Evolutionary conservation across 1,140 invertebrate species (phyloP).

Genomic region (Scylla paramamosain): DNA sequence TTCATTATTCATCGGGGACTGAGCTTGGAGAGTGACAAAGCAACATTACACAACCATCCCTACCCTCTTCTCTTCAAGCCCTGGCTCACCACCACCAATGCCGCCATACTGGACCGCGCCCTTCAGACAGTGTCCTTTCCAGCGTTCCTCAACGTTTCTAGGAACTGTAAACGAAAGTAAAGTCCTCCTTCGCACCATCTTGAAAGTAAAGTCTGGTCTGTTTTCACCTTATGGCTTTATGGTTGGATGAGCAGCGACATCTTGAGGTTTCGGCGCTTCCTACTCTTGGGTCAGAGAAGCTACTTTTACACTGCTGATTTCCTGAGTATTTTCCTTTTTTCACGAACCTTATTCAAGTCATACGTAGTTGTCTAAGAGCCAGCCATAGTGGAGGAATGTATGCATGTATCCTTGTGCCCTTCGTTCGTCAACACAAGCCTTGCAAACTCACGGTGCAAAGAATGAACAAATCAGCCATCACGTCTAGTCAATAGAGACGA

Average conservation of each 20-base stretch:
- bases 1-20: not conserved
- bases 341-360: too few species aligned
- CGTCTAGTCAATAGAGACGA: not conserved
- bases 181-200: not conserved
- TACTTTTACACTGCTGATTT: too few species aligned
- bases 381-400: too few species aligned
- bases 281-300: too few species aligned
- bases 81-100: not conserved
- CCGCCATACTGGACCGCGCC: not conserved
- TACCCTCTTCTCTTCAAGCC: not conserved
- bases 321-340: too few species aligned
- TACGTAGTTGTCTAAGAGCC: too few species aligned
- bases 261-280: too few species aligned
- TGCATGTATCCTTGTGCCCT: too few species aligned
- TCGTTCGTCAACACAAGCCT: too few species aligned
- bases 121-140: not conserved
- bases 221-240: too few species aligned
- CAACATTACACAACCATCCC: not conserved
- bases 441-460: not conserved
- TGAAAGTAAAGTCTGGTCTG: too few species aligned
- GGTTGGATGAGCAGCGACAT: too few species aligned
- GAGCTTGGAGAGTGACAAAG: not conserved
- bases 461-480: not conserved
- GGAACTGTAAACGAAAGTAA: not conserved
- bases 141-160: not conserved